Conservation (phyloP, 2,888 invertebrate species). For the Eledone cirrhosa region DNA sequence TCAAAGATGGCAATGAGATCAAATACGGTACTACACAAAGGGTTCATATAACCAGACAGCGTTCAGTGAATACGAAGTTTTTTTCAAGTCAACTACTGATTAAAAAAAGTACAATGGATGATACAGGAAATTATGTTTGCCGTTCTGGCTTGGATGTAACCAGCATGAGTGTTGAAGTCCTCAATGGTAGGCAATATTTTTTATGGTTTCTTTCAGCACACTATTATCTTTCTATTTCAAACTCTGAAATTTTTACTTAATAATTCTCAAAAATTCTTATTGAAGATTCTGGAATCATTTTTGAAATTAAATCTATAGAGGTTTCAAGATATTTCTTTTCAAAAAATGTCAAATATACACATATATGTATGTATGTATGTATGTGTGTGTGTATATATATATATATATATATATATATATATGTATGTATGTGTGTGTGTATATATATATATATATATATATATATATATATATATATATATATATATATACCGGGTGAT, state of each 20-base stretch:
- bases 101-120: constrained; percentile 15
- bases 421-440: too few relatives aligned
- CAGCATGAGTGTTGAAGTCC: constrained; percentile 23
- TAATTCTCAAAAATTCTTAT: constrained; percentile 1
- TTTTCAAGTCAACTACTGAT: constrained; percentile 15
- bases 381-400: not conserved
- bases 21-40: not conserved
- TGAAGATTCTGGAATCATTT: not conserved
- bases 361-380: not conserved
- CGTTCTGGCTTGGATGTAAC: constrained; percentile 27
- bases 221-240: not conserved
- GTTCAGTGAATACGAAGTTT: constrained; percentile 11
- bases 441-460: too few relatives aligned
- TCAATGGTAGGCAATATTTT: constrained; percentile 28
- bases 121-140: constrained; percentile 23
- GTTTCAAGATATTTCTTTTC: not conserved
- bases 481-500: too few relatives aligned
- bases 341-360: too few relatives aligned
- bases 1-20: constrained; percentile 28
- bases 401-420: too few relatives aligned
- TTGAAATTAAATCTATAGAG: not conserved
- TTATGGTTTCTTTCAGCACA: not conserved
- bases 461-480: too few relatives aligned
- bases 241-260: not conserved
- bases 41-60: constrained; percentile 18